Evolutionary conservation across 2,797 vertebrate genomes (phyloP).

Genomic region (Hozukius guyotensis): DNA sequence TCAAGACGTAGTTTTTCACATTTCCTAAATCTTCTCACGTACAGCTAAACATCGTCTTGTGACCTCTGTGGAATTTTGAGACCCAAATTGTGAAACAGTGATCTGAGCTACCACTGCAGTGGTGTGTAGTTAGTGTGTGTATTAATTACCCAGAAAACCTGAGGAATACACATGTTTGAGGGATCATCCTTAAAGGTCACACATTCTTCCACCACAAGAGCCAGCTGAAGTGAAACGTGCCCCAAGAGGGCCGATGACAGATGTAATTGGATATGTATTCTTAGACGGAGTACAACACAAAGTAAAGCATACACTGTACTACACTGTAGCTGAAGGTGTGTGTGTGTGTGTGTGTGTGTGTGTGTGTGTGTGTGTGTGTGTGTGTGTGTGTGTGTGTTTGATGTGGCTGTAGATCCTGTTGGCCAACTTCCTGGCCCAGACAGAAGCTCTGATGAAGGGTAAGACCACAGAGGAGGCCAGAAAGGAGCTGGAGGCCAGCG

Average conservation of each 20-base stretch:
- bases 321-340: no score
- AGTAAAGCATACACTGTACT: no score
- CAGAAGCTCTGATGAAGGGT: slow-evolving; percentile 96
- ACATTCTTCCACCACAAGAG: neutral
- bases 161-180: neutral
- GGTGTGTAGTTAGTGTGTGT: neutral
- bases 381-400: neutral
- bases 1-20: neutral
- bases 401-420: slow-evolving; percentile 87
- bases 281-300: no score
- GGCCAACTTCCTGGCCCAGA: slow-evolving; percentile 97
- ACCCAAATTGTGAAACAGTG: neutral
- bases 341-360: no score
- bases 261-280: neutral
- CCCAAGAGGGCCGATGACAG: neutral
- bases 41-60: neutral
- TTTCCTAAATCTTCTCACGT: neutral
- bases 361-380: no score
- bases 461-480: slow-evolving; percentile 92
- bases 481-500: slow-evolving; percentile 89
- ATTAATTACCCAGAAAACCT: neutral
- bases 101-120: neutral
- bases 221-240: neutral
- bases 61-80: neutral
- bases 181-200: slow-evolving; percentile 12